Percentiles rank a stretch among this genome's conserved stretches.
phyloP scores from a whole-genome alignment of 2,113 vertebrate genomes.

The Clinocottus analis region DNA sequence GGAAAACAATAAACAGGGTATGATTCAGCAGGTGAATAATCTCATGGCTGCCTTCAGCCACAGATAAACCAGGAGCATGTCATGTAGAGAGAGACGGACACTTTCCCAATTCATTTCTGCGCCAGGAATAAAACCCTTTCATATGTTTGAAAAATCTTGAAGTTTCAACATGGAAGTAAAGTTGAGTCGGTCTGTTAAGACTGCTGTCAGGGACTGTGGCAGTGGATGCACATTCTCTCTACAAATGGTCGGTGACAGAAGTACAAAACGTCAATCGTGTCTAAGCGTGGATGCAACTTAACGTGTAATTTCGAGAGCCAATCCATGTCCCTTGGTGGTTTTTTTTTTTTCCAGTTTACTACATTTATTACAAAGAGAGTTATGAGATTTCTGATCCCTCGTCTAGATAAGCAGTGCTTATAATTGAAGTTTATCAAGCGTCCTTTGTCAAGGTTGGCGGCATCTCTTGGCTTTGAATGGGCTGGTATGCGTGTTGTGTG shows the following conservation, averaged over 20 bases:
- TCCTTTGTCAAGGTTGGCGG: slow-evolving; percentile 44
- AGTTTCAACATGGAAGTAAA: slow-evolving; percentile 8
- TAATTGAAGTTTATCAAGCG: slow-evolving; percentile 25
- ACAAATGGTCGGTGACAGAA: slow-evolving; percentile 26
- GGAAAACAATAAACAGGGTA: slow-evolving; percentile 28
- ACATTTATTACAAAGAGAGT: slow-evolving; percentile 49
- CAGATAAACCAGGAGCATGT: slow-evolving; percentile 23
- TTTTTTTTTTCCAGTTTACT: slow-evolving; percentile 51
- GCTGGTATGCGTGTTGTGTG: slow-evolving; percentile 45
- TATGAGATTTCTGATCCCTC: slow-evolving; percentile 49
- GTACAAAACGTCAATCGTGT: slow-evolving; percentile 19
- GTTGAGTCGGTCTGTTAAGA: slow-evolving; percentile 22
- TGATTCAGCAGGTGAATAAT: slow-evolving; percentile 17
- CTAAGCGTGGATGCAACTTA: slow-evolving; percentile 34
- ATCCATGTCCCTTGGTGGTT: slow-evolving; percentile 65
- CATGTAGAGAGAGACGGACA: slow-evolving; percentile 23
- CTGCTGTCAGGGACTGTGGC: slow-evolving; percentile 18
- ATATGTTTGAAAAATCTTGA: slow-evolving; percentile 5
- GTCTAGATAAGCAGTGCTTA: slow-evolving; percentile 38
- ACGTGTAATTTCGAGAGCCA: slow-evolving; percentile 38
- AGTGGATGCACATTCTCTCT: slow-evolving; percentile 35
- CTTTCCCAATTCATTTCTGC: slow-evolving; percentile 17
- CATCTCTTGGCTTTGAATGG: slow-evolving; percentile 34
- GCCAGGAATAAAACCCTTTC: slow-evolving; percentile 4
- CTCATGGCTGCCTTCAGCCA: neutral